Conservation (phyloP, 2,113 vertebrate genomes). For the Ceyx margarethae region DNA sequence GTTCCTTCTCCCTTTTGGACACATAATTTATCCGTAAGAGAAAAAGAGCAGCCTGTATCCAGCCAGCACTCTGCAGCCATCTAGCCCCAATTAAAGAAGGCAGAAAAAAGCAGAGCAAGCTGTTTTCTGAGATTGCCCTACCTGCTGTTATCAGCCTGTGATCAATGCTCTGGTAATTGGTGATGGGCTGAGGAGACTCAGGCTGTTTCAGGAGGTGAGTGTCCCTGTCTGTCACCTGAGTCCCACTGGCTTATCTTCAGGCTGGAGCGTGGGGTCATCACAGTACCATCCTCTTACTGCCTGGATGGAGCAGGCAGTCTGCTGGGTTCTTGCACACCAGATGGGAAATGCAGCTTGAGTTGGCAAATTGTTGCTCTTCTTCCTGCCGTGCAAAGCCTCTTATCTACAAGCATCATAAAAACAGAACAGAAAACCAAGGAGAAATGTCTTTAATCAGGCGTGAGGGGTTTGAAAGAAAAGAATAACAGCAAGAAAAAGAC, state of each 20-base stretch:
- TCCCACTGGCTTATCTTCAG: conserved; percentile 39
- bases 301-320: conserved; percentile 31
- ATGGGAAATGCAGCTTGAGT: conserved; percentile 64
- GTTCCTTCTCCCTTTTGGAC: neutral
- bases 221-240: conserved; percentile 32
- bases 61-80: neutral
- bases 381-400: conserved; percentile 52
- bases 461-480: conserved; percentile 31
- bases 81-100: neutral
- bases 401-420: conserved; percentile 46
- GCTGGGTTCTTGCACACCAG: conserved; percentile 48
- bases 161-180: conserved; percentile 25
- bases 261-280: conserved; percentile 20
- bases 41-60: neutral
- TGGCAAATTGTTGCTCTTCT: conserved; percentile 67
- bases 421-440: conserved; percentile 26
- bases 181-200: conserved; percentile 28
- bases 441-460: conserved; percentile 50
- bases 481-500: neutral
- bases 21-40: conserved; percentile 10
- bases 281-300: conserved; percentile 29
- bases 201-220: conserved; percentile 23
- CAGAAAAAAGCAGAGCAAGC: neutral
- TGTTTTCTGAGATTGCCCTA: conserved; percentile 12
- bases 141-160: conserved; percentile 9